A percentile compares a stretch with the other conserved stretches of the same genome.
Conservation (phyloP, 2,113 vertebrate genomes). For the Misgurnus anguillicaudatus region DNA sequence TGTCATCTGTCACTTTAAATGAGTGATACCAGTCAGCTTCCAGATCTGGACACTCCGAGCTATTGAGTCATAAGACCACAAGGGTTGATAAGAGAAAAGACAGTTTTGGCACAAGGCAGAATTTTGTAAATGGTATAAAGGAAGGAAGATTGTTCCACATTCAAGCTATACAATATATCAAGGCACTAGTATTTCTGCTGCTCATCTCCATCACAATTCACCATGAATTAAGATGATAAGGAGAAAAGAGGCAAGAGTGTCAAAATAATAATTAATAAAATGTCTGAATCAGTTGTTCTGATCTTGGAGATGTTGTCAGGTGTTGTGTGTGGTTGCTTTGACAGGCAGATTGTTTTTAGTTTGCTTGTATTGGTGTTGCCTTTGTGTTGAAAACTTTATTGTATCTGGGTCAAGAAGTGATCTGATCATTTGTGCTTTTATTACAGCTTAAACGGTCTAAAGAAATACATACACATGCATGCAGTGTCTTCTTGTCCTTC, state of each 20-base stretch:
- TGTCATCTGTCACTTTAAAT: constrained; percentile 47
- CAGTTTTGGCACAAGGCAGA: background rate
- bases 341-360: constrained; percentile 3
- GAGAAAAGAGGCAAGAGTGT: constrained; percentile 37
- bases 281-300: constrained; percentile 32
- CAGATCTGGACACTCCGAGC: background rate
- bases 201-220: background rate
- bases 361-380: background rate
- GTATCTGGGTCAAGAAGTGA: background rate
- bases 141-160: background rate
- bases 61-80: constrained; percentile 18
- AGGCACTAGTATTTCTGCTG: constrained; percentile 15
- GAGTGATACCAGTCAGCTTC: constrained; percentile 12
- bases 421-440: background rate
- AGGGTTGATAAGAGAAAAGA: background rate
- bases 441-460: background rate
- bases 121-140: background rate
- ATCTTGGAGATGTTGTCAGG: constrained; percentile 25
- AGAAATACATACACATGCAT: background rate
- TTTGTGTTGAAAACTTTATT: background rate
- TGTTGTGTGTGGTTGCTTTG: constrained; percentile 1
- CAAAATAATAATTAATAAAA: constrained; percentile 46
- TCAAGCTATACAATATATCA: background rate
- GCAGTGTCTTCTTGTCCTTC: background rate
- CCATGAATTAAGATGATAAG: constrained; percentile 18